Evolutionary conservation across 2,888 invertebrate species (phyloP), one percentile per base, ranked within the genome.

Genomic region (Dynastes hyllus): DNA sequence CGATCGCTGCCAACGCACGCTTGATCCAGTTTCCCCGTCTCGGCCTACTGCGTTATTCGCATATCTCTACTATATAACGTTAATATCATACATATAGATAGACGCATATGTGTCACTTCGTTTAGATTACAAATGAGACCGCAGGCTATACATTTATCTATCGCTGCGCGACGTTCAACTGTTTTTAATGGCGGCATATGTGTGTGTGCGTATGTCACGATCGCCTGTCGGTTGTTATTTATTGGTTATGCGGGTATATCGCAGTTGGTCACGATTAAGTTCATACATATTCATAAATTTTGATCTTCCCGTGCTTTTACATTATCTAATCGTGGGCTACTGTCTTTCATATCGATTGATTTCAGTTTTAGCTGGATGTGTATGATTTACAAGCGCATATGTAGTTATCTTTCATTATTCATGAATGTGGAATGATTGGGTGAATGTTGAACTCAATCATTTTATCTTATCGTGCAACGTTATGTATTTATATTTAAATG

Each of bases 1-100:
- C 78, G 78, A 58, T 79, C 77, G 79, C 78, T 81, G 78, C 79
- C 79, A 79, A 79, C 78, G 78, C 79, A 79, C 79, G 81, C 76
- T 78, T 78, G 81, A 78, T 81, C 81, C 78, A 81, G 77, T 75
- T 81, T 81, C 75, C 65, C n/a, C 80, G 78, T 67, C 67, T 75
- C 73, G 73, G 73, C 73, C 63, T 75, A 75, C 73, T 75, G 61
- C 45, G 73, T 75, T 55, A 55, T 55, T 75, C 40, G 73, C 73
- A 45, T 61, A 75, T 75, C 61, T 61, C 61, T 61, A 22, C 70
- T 55, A 27, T 55, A 16, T 27, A 32, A 29, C 45, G 67, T 32
- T 2, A 29, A 22, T 55, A 16, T 22, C 3, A n/a, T 55, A 55
- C n/a, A n/a, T 8, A 8, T 55, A 55, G 3, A 16, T 66, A 40